A percentile compares a stretch with the other conserved stretches of the same genome.
Evolutionary conservation across 2,113 vertebrate species (phyloP).

Genomic region (Scartelaos histophorus): DNA sequence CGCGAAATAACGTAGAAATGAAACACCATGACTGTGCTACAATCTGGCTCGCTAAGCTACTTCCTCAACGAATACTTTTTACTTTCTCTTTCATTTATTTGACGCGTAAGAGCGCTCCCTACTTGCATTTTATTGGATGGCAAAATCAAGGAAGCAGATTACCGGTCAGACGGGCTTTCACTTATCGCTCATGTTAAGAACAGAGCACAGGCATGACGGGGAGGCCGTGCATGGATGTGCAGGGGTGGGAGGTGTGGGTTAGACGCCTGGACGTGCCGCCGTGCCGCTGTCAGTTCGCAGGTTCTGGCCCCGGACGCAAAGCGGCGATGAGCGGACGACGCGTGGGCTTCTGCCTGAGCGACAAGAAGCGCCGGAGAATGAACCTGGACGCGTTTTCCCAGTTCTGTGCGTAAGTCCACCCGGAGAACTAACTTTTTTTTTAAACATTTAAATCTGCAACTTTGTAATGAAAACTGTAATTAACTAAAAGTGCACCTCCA

Average conservation of each 20-base stretch:
- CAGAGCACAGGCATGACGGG: background rate
- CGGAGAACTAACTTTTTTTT: too few species aligned
- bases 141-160: conserved; percentile 46
- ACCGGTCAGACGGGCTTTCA: conserved; percentile 9
- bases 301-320: background rate
- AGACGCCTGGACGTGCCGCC: background rate
- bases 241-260: conserved; percentile 1
- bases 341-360: conserved; percentile 78
- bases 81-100: conserved; percentile 78
- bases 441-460: background rate
- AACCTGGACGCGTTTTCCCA: conserved; percentile 71
- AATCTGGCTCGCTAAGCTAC: conserved; percentile 14
- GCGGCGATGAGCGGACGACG: conserved; percentile 64
- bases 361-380: conserved; percentile 75
- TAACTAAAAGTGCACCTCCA: too few species aligned
- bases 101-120: conserved; percentile 5
- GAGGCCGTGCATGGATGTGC: too few species aligned
- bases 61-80: conserved; percentile 33
- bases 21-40: conserved; percentile 15
- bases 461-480: background rate
- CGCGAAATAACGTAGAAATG: background rate
- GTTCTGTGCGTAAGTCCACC: conserved; percentile 73
- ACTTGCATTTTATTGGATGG: conserved; percentile 13
- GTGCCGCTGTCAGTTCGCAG: conserved; percentile 1
- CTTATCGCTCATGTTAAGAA: too few species aligned